A percentile compares a stretch with the other conserved stretches of the same genome.
These are phyloP conservation scores for Nomada fabriciana DNA, from an alignment of 2,888 invertebrate species.

Conservation along the genomic window DNA sequence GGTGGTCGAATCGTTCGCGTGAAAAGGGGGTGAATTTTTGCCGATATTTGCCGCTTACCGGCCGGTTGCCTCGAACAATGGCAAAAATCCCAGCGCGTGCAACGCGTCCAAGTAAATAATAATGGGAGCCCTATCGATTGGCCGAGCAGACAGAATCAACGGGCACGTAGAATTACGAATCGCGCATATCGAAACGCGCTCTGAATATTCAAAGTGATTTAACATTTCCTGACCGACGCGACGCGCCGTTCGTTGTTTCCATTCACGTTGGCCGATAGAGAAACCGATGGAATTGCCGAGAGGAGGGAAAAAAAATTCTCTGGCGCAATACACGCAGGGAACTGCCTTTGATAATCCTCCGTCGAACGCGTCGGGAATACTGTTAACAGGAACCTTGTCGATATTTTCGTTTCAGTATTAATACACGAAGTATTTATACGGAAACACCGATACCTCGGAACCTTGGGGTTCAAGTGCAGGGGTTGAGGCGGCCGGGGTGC, in stretches of 20 bases:
- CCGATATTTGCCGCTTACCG: constrained; percentile 50
- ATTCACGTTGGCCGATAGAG: background rate
- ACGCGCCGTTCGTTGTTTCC: constrained; percentile 30
- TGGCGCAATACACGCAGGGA: no score
- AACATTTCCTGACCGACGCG: constrained; percentile 46
- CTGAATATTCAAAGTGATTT: constrained; percentile 67
- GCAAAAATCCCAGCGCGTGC: constrained; percentile 53
- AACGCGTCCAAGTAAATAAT: constrained; percentile 66
- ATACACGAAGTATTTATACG: background rate
- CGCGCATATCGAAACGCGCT: constrained; percentile 54
- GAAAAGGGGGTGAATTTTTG: constrained; percentile 24
- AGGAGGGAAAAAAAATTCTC: background rate
- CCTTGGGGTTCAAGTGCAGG: no score
- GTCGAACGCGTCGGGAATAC: background rate
- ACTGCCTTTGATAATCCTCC: constrained; percentile 12
- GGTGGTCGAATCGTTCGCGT: no score
- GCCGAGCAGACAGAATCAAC: background rate
- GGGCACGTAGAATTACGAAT: constrained; percentile 52
- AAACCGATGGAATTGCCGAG: constrained; percentile 14
- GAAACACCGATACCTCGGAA: background rate
- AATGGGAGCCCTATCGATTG: constrained; percentile 65
- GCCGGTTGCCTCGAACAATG: constrained; percentile 25
- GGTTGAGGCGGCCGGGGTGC: no score
- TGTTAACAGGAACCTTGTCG: constrained; percentile 2
- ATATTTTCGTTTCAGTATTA: background rate